These are phyloP conservation scores for Diprion similis DNA, from an alignment of 1,140 invertebrate species.

Conservation along the genomic window DNA sequence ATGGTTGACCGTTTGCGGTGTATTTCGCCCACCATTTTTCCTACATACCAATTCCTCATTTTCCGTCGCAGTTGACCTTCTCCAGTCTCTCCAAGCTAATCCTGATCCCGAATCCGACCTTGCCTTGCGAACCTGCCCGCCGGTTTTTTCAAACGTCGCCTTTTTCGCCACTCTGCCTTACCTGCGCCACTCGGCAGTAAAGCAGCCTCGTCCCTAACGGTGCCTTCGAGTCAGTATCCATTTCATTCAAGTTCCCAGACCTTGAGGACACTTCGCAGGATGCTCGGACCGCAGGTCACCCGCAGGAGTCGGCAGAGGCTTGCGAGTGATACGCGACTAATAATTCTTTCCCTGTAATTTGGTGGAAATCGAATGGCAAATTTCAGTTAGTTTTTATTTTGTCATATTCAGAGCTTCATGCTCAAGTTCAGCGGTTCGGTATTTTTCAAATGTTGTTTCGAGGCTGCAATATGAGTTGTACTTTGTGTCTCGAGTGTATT, in stretches of 20 bases:
- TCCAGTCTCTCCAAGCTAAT: slow-evolving; percentile 1
- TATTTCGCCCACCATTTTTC: not conserved
- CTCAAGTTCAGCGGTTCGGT: no score
- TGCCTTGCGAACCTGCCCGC: slow-evolving; percentile 30
- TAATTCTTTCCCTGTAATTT: no score
- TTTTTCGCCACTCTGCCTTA: slow-evolving; percentile 27
- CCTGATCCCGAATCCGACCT: slow-evolving; percentile 43
- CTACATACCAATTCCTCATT: not conserved
- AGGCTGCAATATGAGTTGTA: no score
- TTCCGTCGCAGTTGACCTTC: no score
- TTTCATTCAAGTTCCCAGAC: slow-evolving; percentile 12
- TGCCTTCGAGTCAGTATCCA: slow-evolving; percentile 11
- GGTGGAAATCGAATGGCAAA: no score
- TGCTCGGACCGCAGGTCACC: no score
- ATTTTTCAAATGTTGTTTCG: no score
- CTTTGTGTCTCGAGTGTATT: no score
- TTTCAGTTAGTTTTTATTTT: no score
- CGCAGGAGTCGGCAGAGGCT: no score
- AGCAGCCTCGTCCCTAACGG: slow-evolving; percentile 18
- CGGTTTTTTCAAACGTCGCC: slow-evolving; percentile 26
- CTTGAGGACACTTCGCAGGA: not conserved
- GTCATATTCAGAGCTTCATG: no score
- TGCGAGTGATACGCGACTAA: no score
- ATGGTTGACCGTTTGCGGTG: slow-evolving; percentile 54
- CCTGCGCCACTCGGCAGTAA: slow-evolving; percentile 40